Evolutionary conservation across 2,888 invertebrate genomes (phyloP), one percentile per base, ranked within the genome.

Genomic region (Phalera bucephala): DNA sequence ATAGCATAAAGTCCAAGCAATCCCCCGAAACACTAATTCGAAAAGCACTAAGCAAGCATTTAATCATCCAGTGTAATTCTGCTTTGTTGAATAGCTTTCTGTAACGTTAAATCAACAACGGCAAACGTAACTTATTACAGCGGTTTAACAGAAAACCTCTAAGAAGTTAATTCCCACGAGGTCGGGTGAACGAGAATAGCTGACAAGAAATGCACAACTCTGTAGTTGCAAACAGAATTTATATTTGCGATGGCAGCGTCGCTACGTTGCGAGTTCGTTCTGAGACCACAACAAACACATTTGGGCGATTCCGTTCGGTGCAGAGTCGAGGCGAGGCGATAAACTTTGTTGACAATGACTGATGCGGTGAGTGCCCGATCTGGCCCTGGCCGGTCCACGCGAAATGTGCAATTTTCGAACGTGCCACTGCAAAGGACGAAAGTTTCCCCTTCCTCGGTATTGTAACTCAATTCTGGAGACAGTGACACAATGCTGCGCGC

Each of bases 311-410:
- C 72, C 62, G 66, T 65, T 62, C 56, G 55, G 51, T 42, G 10
- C 12, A 2, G 29, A 29, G 19, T 22, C 32, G 22, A 50, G 46
- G 53, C 55, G 58, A 44, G 42, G 67, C 69, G 73, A 78, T 77
- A 80, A 81, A 84, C 70, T 82, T 83, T 76, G 80, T 80, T 83
- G 86, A 85, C 86, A 84, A 82, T 80, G 82, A 83, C 77, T 78
- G 82, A 86, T 84, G 80, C 71, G 56, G 55, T 60, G 52, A 63
- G 56, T 56, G 55, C 51, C 41, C 56, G 59, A 56, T 54, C 46
- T 46, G 47, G 51, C 45, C 45, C 51, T n/a, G 32, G 43, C 43
- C 56, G 51, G 49, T 50, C 58, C 59, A 49, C 50, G 45, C 60
- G 63, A 68, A 76, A 73, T 76, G 73, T 77, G 75, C 72, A 77